phyloP scores from a whole-genome alignment of 1,140 invertebrate genomes.

The Cydia strobilella region DNA sequence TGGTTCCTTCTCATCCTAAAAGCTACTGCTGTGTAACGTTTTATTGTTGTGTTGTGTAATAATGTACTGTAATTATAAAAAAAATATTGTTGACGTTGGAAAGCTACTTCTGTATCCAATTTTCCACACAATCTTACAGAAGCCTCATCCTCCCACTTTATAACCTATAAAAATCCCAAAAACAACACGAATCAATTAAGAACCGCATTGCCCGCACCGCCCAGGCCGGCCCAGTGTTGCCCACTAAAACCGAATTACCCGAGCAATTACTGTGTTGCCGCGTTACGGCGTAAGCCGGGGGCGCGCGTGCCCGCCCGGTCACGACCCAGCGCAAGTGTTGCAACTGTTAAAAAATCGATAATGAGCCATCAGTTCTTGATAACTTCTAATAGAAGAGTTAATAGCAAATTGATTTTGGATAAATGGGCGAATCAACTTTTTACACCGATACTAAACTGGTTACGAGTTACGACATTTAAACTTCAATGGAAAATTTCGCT shows the following conservation, averaged over 20 bases:
- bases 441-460: no score
- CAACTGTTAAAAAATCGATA: background rate
- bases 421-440: background rate
- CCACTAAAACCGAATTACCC: conserved; percentile 30
- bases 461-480: no score
- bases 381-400: background rate
- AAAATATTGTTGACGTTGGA: no score
- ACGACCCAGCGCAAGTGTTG: conserved; percentile 18
- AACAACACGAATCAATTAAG: conserved; percentile 10
- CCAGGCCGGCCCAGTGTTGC: conserved; percentile 29
- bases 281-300: conserved; percentile 22
- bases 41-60: no score
- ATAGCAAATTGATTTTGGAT: background rate
- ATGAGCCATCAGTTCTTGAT: background rate
- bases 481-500: background rate
- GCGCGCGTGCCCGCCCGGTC: conserved; percentile 23
- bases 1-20: background rate
- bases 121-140: background rate
- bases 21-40: background rate
- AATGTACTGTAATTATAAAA: no score
- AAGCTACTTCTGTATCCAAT: background rate
- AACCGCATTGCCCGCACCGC: conserved; percentile 6
- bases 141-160: background rate
- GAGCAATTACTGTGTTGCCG: conserved; percentile 25
- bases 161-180: conserved; percentile 13